phyloP scores from a whole-genome alignment of 2,888 invertebrate genomes.

The Dyspetes luteomarginatus region DNA sequence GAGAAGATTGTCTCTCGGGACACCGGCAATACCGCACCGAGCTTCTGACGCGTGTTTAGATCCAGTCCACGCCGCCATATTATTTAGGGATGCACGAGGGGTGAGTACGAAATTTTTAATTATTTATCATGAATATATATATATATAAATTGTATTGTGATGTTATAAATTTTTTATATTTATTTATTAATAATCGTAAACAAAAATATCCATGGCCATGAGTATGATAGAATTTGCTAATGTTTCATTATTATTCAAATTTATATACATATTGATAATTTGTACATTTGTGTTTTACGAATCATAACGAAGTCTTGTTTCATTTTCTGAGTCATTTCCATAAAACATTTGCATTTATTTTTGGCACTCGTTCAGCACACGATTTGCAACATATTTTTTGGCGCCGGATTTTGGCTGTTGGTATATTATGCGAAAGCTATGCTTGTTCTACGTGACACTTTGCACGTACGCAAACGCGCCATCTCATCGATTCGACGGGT shows the following conservation, averaged over 20 bases:
- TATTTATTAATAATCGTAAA: not conserved
- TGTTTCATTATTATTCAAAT: too few species aligned
- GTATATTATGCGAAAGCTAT: not conserved
- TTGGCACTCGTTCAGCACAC: not conserved
- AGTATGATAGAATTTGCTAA: not conserved
- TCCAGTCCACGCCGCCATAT: slow-evolving; percentile 94
- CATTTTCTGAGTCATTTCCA: not conserved
- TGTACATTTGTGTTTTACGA: not conserved
- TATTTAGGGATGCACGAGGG: slow-evolving; percentile 96
- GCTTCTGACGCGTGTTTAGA: slow-evolving; percentile 92
- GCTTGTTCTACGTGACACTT: slow-evolving; percentile 13
- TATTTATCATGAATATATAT: not conserved
- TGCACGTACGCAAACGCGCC: slow-evolving; percentile 27
- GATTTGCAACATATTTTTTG: not conserved
- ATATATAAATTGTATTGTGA: not conserved
- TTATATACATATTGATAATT: too few species aligned
- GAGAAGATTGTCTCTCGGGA: slow-evolving; percentile 91
- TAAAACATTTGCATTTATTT: not conserved
- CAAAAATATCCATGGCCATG: not conserved
- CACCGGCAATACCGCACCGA: slow-evolving; percentile 85
- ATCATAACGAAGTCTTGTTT: not conserved
- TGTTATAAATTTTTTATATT: not conserved
- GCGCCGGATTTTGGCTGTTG: slow-evolving; percentile 2
- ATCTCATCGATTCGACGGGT: slow-evolving; percentile 34
- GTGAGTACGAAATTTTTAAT: slow-evolving; percentile 86